Conservation (phyloP, 1,140 invertebrate genomes). For the Diorhabda sublineata region DNA sequence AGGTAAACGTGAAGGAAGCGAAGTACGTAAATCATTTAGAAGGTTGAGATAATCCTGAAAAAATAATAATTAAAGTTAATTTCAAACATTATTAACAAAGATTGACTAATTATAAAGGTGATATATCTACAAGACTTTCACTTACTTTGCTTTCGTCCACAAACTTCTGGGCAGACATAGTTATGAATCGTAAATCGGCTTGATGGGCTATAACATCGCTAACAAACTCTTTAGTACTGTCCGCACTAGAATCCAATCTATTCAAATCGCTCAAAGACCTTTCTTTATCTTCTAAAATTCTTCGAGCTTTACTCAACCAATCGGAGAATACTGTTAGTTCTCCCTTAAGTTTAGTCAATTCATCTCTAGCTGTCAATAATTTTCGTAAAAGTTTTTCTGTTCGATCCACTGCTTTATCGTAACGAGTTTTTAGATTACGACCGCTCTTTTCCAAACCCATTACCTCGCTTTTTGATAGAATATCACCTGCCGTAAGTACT, state of each 20-base stretch:
- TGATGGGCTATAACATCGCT: conserved; percentile 92
- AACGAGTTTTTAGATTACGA: conserved; percentile 75
- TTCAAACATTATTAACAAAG: neutral
- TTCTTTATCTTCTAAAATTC: conserved; percentile 80
- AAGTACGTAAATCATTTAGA: conserved; percentile 80
- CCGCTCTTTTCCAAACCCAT: conserved; percentile 81
- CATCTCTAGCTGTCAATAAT: conserved; percentile 76
- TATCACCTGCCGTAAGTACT: conserved; percentile 82
- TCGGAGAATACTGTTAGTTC: conserved; percentile 76
- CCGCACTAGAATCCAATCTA: conserved; percentile 64
- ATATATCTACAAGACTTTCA: neutral
- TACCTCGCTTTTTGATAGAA: conserved; percentile 83
- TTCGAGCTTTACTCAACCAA: conserved; percentile 79
- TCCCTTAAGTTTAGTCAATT: conserved; percentile 77
- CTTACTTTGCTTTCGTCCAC: conserved; percentile 83
- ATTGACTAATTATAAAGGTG: no score
- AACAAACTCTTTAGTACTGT: conserved; percentile 81
- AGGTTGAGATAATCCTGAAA: conserved; percentile 69
- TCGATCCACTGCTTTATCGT: conserved; percentile 74
- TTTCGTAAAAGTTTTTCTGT: conserved; percentile 73
- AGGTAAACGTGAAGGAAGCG: conserved; percentile 71
- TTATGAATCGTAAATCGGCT: conserved; percentile 89
- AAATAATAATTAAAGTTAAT: conserved; percentile 22
- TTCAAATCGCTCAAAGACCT: conserved; percentile 76
- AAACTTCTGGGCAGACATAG: conserved; percentile 92